Percentiles rank a stretch among this genome's conserved stretches.
phyloP scores from a whole-genome alignment of 1,140 invertebrate species.

The Proales similis region DNA sequence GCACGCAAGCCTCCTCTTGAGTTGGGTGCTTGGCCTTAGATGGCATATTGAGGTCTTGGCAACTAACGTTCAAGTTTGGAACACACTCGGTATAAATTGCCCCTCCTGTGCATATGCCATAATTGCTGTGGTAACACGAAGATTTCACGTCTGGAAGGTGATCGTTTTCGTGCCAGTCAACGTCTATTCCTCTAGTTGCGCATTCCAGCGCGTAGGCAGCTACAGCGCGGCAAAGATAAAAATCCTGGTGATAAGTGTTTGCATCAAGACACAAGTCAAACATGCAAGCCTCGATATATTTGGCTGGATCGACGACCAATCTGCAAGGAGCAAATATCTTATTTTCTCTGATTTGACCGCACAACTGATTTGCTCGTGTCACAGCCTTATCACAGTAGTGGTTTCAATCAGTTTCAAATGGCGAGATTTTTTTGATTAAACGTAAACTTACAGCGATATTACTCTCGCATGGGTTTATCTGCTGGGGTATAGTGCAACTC shows the following conservation, averaged over 20 bases:
- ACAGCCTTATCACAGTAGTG: not conserved
- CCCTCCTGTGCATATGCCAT: conserved; percentile 32
- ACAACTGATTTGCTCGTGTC: conserved; percentile 13
- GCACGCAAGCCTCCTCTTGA: conserved; percentile 19
- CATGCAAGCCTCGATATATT: conserved; percentile 70
- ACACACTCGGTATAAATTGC: conserved; percentile 29
- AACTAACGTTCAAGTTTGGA: not conserved
- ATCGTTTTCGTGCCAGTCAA: conserved; percentile 69
- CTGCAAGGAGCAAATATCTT: conserved; percentile 62
- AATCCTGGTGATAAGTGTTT: conserved; percentile 16
- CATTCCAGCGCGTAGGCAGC: conserved; percentile 72
- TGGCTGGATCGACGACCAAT: conserved; percentile 66
- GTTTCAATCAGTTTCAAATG: not conserved
- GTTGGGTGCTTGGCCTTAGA: not conserved
- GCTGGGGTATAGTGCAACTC: conserved; percentile 61
- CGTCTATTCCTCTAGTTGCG: conserved; percentile 61
- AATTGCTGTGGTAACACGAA: conserved; percentile 24
- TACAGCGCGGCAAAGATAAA: conserved; percentile 70
- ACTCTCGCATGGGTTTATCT: conserved; percentile 58
- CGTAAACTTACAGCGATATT: conserved; percentile 62
- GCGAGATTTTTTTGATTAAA: not conserved
- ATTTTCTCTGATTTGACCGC: conserved; percentile 36
- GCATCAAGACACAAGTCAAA: conserved; percentile 59
- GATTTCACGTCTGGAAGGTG: conserved; percentile 39
- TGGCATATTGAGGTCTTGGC: not conserved